phyloP scores from a whole-genome alignment of 2,888 invertebrate species.

The Dolomedes plantarius region DNA sequence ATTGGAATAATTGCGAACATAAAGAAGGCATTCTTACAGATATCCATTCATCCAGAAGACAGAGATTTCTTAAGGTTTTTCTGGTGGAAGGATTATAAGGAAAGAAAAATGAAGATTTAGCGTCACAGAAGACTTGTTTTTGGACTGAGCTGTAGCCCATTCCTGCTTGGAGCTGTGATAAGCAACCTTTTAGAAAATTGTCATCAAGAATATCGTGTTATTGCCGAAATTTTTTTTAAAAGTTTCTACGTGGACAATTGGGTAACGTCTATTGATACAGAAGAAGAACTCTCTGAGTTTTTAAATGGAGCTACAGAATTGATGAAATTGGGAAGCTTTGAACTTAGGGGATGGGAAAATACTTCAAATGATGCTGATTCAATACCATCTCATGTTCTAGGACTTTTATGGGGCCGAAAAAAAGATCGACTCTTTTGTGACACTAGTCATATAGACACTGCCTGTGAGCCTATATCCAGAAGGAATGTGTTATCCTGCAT shows the following conservation, averaged over 20 bases:
- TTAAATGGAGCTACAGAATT: conserved; percentile 4
- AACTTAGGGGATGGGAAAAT: conserved; percentile 20
- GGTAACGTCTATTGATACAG: conserved; percentile 11
- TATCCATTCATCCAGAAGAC: conserved; percentile 4
- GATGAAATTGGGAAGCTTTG: conserved; percentile 4
- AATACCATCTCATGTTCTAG: no score
- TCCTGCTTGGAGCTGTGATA: no score
- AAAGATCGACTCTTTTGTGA: no score
- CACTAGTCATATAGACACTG: no score
- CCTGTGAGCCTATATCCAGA: neutral
- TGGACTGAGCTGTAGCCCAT: no score
- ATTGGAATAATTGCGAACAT: conserved; percentile 1
- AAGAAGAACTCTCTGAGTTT: neutral
- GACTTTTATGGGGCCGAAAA: no score
- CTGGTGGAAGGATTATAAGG: no score
- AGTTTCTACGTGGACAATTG: no score
- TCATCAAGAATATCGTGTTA: neutral
- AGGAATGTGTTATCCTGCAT: neutral
- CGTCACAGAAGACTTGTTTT: conserved; percentile 2
- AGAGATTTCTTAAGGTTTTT: conserved; percentile 13
- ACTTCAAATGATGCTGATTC: no score
- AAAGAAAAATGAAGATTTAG: no score
- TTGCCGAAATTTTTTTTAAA: neutral
- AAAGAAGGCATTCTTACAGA: conserved; percentile 3
- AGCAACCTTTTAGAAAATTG: neutral